phyloP scores from a whole-genome alignment of 1,140 invertebrate species.

The Hydropsyche tenuis region DNA sequence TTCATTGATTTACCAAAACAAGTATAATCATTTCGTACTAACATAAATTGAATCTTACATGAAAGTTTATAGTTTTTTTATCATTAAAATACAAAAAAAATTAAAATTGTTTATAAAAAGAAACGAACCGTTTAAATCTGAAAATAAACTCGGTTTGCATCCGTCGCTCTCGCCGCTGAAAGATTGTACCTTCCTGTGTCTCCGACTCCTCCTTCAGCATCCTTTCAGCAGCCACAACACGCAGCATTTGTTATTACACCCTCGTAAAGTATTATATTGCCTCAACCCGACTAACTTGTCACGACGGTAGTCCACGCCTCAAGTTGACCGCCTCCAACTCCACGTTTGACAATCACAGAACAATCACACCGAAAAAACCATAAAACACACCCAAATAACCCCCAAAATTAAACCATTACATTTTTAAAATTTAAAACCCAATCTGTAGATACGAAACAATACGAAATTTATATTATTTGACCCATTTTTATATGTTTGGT shows the following conservation, averaged over 20 bases:
- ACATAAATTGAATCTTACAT: too few relatives aligned
- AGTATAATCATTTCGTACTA: too few relatives aligned
- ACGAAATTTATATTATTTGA: too few relatives aligned
- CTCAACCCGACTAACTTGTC: conserved; percentile 32
- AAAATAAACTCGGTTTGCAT: conserved; percentile 10
- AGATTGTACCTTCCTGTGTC: conserved; percentile 32
- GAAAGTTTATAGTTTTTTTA: not conserved
- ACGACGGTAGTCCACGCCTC: conserved; percentile 26
- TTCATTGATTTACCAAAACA: too few relatives aligned
- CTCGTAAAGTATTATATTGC: conserved; percentile 51
- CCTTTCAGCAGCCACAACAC: conserved; percentile 41
- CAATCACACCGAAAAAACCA: not conserved
- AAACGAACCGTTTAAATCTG: not conserved
- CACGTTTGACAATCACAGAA: not conserved
- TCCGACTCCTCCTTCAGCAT: conserved; percentile 36
- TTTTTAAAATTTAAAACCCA: too few relatives aligned
- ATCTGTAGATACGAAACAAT: too few relatives aligned
- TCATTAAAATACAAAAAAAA: not conserved
- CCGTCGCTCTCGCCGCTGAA: not conserved
- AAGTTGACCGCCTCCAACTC: conserved; percentile 11
- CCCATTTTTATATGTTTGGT: too few relatives aligned
- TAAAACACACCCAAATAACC: not conserved
- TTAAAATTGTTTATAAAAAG: not conserved
- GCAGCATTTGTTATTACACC: conserved; percentile 50
- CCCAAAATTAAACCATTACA: too few relatives aligned